These are phyloP conservation scores for Gari tellinella DNA, from an alignment of 2,888 invertebrate species.

Conservation along the genomic window DNA sequence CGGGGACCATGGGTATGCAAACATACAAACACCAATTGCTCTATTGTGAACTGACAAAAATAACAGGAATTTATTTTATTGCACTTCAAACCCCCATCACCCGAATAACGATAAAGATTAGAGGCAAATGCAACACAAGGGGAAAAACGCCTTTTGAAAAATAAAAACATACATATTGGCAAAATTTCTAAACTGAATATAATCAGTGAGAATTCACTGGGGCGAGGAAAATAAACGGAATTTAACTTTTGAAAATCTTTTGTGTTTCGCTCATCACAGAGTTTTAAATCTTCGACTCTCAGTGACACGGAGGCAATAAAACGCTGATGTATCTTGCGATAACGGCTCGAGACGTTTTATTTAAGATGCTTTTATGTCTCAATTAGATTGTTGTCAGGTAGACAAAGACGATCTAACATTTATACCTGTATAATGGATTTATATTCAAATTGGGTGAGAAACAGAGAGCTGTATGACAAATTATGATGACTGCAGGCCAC, in stretches of 20 bases:
- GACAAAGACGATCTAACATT: slow-evolving; percentile 2
- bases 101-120: too few relatives aligned
- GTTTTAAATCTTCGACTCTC: slow-evolving; percentile 1
- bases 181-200: too few relatives aligned
- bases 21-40: too few relatives aligned
- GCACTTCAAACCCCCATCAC: too few relatives aligned
- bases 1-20: too few relatives aligned
- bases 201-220: background rate
- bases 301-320: slow-evolving; percentile 5
- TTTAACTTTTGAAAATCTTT: slow-evolving; percentile 6
- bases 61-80: too few relatives aligned
- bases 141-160: too few relatives aligned
- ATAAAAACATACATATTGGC: too few relatives aligned
- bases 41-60: too few relatives aligned
- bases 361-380: slow-evolving; percentile 2
- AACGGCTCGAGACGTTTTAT: slow-evolving; percentile 1
- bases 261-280: background rate
- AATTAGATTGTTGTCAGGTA: slow-evolving; percentile 2
- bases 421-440: slow-evolving; percentile 5
- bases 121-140: too few relatives aligned
- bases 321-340: background rate
- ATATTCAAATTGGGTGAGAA: slow-evolving; percentile 1
- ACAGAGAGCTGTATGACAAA: background rate
- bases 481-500: too few relatives aligned
- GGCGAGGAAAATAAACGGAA: slow-evolving; percentile 4